phyloP scores from a whole-genome alignment of 2,113 vertebrate genomes.

The Bos indicus region DNA sequence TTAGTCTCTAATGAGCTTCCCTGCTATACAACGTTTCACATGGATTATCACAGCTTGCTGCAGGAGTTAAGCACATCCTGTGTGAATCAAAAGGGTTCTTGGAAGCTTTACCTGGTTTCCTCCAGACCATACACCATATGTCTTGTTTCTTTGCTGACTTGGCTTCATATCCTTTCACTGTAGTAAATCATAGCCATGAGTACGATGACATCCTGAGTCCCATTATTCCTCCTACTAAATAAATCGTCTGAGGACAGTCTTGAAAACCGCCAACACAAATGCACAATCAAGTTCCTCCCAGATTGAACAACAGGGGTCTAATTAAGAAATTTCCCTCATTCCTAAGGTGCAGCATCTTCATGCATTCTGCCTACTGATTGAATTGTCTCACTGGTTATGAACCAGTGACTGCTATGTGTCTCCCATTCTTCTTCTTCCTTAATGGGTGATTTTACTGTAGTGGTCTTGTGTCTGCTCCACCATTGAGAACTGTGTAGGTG shows the following conservation, averaged over 20 bases:
- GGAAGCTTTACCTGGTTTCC: not conserved
- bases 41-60: not conserved
- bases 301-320: not conserved
- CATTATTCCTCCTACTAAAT: not conserved
- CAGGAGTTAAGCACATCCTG: not conserved
- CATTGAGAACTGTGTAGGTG: not conserved
- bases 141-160: not conserved
- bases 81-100: not conserved
- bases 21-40: not conserved
- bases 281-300: not conserved
- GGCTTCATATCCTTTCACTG: not conserved
- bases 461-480: not conserved
- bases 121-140: not conserved
- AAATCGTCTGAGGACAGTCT: not conserved
- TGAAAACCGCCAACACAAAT: not conserved
- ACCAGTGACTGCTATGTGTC: not conserved
- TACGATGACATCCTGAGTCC: not conserved
- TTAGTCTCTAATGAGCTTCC: not conserved
- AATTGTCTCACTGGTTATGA: not conserved
- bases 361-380: not conserved
- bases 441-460: not conserved
- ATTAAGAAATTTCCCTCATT: not conserved
- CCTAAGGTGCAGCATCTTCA: not conserved
- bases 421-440: not conserved
- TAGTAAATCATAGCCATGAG: not conserved